Base-by-base conservation (phyloP, 2,113 vertebrate genomes). In the Callospermophilus lateralis region DNA sequence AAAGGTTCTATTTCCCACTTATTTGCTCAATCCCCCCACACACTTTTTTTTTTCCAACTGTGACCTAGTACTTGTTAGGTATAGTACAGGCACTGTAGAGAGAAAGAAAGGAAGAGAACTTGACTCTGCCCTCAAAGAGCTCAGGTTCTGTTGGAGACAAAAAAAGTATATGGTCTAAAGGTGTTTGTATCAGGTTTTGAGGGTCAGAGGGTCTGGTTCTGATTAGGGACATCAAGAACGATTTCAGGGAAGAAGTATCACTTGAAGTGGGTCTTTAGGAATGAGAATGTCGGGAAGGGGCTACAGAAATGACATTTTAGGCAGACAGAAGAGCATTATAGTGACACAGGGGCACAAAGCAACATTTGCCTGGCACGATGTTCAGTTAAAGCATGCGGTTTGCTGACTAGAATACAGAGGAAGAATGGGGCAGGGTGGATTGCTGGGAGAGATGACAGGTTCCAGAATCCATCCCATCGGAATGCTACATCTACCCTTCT, bases 401-500 rank as follows among this genome's bases (percentile, higher is more conserved):
- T 76, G 51, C 48, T 72, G 26, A 90, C 83, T 68, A 39, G 13
- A 63, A 76, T 84, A 67, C 2, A 72, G 48, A 61, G 15, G 28
- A n/a, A 67, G 88, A 78, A 28, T 5, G 0, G 8, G 26, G 12
- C 4, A 0, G 8, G 16, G 4, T 8, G 17, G 8, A 45, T 8
- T 17, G 1, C 5, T 45, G 61, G 81, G 55, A 84, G 37, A 65
- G 28, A 72, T n/a, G 10, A 42, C 26, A 72, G 67, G 16, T 85
- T 83, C 87, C 37, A 85, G 68, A 84, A 85, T 6, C 39, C 15
- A 10, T 68, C 51, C 73, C 13, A 16, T 55, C 26, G 24, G 6
- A 30, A 24, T n/a, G n/a, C 32, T 51, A 11, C 79, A 32, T 77
- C 84, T 94, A 77, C 73, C 85, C 42, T 84, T 84, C 92, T 74